These are phyloP conservation scores for Drosophila ficusphila DNA, from an alignment of 1,140 invertebrate genomes.

Conservation along the genomic window DNA sequence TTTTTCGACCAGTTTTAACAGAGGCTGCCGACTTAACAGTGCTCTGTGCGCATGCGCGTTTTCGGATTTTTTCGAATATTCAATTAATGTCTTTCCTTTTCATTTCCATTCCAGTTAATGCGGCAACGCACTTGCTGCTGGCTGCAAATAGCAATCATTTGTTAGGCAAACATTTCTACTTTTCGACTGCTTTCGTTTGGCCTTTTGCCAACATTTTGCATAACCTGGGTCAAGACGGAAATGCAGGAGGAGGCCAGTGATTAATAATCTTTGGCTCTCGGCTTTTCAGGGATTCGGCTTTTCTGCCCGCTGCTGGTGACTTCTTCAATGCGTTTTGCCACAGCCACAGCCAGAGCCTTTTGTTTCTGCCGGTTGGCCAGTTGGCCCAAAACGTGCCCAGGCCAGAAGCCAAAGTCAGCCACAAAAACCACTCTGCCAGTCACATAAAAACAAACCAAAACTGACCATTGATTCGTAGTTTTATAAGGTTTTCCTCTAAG, in stretches of 20 bases:
- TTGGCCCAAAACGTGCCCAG: conserved; percentile 34
- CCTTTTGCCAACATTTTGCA: conserved; percentile 79
- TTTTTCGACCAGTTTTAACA: conserved; percentile 57
- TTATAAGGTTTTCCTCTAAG: too few relatives aligned
- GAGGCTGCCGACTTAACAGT: conserved; percentile 3
- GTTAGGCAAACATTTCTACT: conserved; percentile 75
- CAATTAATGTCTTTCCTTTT: conserved; percentile 57
- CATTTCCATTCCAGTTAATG: conserved; percentile 63
- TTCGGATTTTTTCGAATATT: conserved; percentile 35
- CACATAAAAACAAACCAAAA: conserved; percentile 10
- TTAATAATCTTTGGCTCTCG: conserved; percentile 68
- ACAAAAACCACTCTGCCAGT: not conserved
- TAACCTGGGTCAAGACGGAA: conserved; percentile 81
- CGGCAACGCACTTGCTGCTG: conserved; percentile 55
- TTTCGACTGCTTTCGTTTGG: conserved; percentile 75
- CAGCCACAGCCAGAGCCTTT: conserved; percentile 57
- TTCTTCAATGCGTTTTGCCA: conserved; percentile 64
- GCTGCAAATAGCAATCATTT: conserved; percentile 72
- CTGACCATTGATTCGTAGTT: not conserved
- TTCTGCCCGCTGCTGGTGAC: conserved; percentile 35
- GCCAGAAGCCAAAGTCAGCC: conserved; percentile 22
- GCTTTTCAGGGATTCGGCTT: conserved; percentile 26
- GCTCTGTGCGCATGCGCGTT: conserved; percentile 22
- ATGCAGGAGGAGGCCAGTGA: conserved; percentile 69
- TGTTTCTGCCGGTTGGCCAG: conserved; percentile 54